These are phyloP conservation scores for Decapterus maruadsi DNA, from an alignment of 2,797 vertebrate species.

Conservation along the genomic window DNA sequence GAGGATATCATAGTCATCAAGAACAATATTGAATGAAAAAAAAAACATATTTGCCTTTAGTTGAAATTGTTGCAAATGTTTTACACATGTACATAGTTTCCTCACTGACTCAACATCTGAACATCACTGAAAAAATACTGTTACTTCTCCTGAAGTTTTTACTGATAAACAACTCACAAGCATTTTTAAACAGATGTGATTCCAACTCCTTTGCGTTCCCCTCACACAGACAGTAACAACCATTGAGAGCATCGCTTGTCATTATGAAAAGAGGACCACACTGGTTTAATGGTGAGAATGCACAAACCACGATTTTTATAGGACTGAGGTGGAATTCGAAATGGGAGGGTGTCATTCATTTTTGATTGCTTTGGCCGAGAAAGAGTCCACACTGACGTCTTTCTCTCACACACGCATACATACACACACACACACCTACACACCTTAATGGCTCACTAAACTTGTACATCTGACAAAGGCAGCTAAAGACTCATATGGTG, in stretches of 20 bases:
- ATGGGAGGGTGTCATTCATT: conserved; percentile 53
- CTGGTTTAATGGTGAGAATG: conserved; percentile 43
- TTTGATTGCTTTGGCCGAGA: conserved; percentile 78
- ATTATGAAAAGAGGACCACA: conserved; percentile 43
- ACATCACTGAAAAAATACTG: conserved; percentile 71
- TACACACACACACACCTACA: conserved; percentile 27
- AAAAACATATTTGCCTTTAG: conserved; percentile 56
- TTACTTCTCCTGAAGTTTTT: conserved; percentile 49
- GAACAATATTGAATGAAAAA: conserved; percentile 74
- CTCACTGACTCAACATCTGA: conserved; percentile 74
- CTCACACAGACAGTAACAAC: conserved; percentile 50
- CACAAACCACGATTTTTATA: conserved; percentile 42
- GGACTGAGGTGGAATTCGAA: conserved; percentile 34
- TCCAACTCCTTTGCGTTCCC: conserved; percentile 29
- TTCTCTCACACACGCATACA: conserved; percentile 18
- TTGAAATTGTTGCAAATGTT: conserved; percentile 69
- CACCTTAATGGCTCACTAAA: conserved; percentile 53
- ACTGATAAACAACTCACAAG: conserved; percentile 38
- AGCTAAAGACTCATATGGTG: conserved; percentile 62
- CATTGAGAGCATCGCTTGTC: conserved; percentile 45
- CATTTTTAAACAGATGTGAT: conserved; percentile 30
- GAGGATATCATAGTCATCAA: conserved; percentile 79
- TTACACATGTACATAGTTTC: conserved; percentile 73
- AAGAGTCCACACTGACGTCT: conserved; percentile 53
- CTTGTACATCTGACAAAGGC: conserved; percentile 61